A percentile compares a stretch with the other conserved stretches of the same genome.
phyloP scores from a whole-genome alignment of 2,888 invertebrate genomes.

The Apamea sordens region DNA sequence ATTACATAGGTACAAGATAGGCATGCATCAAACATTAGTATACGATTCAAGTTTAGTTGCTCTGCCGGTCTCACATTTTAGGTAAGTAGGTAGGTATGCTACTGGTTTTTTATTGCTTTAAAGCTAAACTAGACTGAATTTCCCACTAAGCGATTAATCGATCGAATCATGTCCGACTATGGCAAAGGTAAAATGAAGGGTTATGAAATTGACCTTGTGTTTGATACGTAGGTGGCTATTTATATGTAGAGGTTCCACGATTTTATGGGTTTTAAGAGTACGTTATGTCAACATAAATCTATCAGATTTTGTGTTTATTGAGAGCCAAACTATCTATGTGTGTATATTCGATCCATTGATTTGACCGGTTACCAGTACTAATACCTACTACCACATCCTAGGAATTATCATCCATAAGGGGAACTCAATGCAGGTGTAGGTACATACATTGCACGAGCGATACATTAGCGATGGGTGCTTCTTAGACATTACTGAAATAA shows the following conservation, averaged over 20 bases:
- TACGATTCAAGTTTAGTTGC: slow-evolving; percentile 39
- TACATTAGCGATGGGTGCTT: not conserved
- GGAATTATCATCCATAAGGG: not conserved
- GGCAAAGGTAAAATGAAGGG: slow-evolving; percentile 8
- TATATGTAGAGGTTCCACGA: slow-evolving; percentile 11
- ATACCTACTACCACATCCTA: not conserved
- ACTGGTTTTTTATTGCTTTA: slow-evolving; percentile 45
- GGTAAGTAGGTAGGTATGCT: slow-evolving; percentile 47
- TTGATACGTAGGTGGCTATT: slow-evolving; percentile 5
- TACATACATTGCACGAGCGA: not conserved
- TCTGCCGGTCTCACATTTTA: slow-evolving; percentile 41
- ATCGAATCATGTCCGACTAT: not conserved
- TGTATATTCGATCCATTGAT: not conserved
- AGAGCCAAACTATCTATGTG: not conserved
- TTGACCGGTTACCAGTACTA: not conserved
- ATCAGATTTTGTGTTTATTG: not conserved
- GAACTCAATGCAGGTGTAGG: not conserved
- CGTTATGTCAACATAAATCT: not conserved
- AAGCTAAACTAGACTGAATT: slow-evolving; percentile 26
- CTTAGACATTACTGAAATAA: not conserved
- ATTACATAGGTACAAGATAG: not conserved
- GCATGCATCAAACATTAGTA: slow-evolving; percentile 30
- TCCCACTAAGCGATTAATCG: slow-evolving; percentile 28
- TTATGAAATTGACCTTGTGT: slow-evolving; percentile 49
- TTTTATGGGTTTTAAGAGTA: not conserved